phyloP scores from a whole-genome alignment of 2,797 vertebrate genomes.

The Protosalanx chinensis region DNA sequence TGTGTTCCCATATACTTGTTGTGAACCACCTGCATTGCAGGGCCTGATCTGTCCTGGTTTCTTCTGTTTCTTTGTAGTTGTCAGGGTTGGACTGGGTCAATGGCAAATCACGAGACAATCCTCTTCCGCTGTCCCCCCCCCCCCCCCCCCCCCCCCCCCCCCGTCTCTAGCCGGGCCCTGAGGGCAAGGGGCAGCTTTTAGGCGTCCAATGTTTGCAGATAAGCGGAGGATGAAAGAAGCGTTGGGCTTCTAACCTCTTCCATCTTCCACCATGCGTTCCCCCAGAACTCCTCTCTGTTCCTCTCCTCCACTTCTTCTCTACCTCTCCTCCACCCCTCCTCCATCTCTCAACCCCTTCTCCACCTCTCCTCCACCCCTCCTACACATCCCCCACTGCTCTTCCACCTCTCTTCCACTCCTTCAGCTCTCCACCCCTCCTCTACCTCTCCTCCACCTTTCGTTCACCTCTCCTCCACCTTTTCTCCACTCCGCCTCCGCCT shows the following conservation, averaged over 20 bases:
- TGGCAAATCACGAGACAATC: slow-evolving; percentile 44
- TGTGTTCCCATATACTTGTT: background rate
- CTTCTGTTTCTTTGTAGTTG: background rate
- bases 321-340: slow-evolving; percentile 10
- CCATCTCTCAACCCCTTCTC: too few relatives aligned
- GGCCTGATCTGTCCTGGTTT: slow-evolving; percentile 45
- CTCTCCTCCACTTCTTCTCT: slow-evolving; percentile 43
- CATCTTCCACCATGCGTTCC: too few relatives aligned
- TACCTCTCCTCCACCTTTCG: background rate
- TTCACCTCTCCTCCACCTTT: background rate
- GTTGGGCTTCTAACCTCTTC: too few relatives aligned
- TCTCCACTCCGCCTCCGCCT: too few relatives aligned
- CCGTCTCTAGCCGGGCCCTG: too few relatives aligned
- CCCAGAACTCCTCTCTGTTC: slow-evolving; percentile 18
- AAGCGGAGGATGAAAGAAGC: too few relatives aligned
- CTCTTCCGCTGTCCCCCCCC: slow-evolving; percentile 19
- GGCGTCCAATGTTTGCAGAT: too few relatives aligned
- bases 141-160: too few relatives aligned
- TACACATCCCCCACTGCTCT: background rate
- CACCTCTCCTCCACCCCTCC: background rate
- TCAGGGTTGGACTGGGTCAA: slow-evolving; percentile 13
- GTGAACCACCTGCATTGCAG: slow-evolving; percentile 57
- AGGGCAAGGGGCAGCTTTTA: too few relatives aligned
- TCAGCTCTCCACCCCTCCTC: background rate
- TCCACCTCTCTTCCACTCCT: background rate